A percentile compares a stretch with the other conserved stretches of the same genome.
Evolutionary conservation across 2,888 invertebrate genomes (phyloP).

Genomic region (Tachina lurida): DNA sequence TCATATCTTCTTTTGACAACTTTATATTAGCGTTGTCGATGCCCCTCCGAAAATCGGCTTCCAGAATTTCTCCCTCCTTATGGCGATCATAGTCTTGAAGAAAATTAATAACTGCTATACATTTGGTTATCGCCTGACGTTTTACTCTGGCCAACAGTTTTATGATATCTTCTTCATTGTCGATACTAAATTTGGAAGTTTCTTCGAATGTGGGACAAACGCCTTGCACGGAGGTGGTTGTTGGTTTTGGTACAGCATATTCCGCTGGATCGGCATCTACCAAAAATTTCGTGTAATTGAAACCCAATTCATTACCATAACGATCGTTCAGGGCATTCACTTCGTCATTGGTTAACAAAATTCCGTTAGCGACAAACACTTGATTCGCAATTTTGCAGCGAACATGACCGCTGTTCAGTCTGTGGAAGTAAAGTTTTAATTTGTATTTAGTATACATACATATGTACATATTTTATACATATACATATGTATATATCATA

Average conservation of each 20-base stretch:
- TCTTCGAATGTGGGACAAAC: slow-evolving; percentile 83
- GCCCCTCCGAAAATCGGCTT: slow-evolving; percentile 88
- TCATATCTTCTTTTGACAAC: slow-evolving; percentile 87
- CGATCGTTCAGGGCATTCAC: slow-evolving; percentile 87
- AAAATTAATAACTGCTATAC: slow-evolving; percentile 86
- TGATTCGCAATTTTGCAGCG: slow-evolving; percentile 88
- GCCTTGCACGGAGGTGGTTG: slow-evolving; percentile 64
- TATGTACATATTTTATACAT: background rate
- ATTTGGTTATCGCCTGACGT: slow-evolving; percentile 87
- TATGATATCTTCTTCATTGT: slow-evolving; percentile 84
- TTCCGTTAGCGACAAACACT: slow-evolving; percentile 87
- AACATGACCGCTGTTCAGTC: slow-evolving; percentile 89
- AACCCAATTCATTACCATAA: slow-evolving; percentile 89
- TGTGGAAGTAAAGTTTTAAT: slow-evolving; percentile 76
- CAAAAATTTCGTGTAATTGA: slow-evolving; percentile 88
- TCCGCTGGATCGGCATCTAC: slow-evolving; percentile 84
- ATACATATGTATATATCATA: background rate
- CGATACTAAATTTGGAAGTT: slow-evolving; percentile 84
- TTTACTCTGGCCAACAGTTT: slow-evolving; percentile 89
- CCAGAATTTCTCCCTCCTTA: slow-evolving; percentile 86
- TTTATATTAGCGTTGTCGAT: slow-evolving; percentile 87
- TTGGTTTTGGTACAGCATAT: slow-evolving; percentile 79
- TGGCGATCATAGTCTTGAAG: slow-evolving; percentile 87
- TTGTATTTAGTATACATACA: too few relatives aligned
- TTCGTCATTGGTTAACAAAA: slow-evolving; percentile 87